Evolutionary conservation across 2,888 invertebrate genomes (phyloP).

Genomic region (Aleiodes leptofemur): DNA sequence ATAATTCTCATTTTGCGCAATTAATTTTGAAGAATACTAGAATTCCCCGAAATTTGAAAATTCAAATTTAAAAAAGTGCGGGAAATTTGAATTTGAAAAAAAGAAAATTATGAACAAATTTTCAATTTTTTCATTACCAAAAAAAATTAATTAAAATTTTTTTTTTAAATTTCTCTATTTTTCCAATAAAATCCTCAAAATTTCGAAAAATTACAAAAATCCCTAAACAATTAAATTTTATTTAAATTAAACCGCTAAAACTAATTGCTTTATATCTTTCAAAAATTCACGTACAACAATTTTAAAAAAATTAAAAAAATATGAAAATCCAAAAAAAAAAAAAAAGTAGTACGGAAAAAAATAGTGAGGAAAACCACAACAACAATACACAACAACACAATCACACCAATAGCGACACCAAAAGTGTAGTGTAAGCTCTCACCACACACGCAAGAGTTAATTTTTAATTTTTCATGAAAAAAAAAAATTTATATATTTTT

Average conservation of each 20-base stretch:
- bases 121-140: too few relatives aligned
- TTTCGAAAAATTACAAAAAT: background rate
- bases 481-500: background rate
- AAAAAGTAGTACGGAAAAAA: constrained; percentile 41
- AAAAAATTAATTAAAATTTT: too few relatives aligned
- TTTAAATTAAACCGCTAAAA: constrained; percentile 16
- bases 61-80: background rate
- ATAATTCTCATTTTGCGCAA: background rate
- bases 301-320: constrained; percentile 47
- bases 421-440: constrained; percentile 73
- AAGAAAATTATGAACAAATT: too few relatives aligned
- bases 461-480: constrained; percentile 56
- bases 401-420: constrained; percentile 75
- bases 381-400: constrained; percentile 63
- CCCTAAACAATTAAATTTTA: background rate
- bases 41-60: background rate
- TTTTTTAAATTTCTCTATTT: too few relatives aligned
- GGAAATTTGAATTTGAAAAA: too few relatives aligned
- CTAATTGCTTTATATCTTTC: constrained; percentile 39
- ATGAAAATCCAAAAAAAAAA: constrained; percentile 49
- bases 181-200: too few relatives aligned
- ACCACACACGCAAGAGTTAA: constrained; percentile 73
- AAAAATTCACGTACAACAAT: constrained; percentile 69
- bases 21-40: background rate
- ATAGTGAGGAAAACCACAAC: constrained; percentile 58